phyloP scores from a whole-genome alignment of 2,888 invertebrate genomes.

The Watsonalla binaria region DNA sequence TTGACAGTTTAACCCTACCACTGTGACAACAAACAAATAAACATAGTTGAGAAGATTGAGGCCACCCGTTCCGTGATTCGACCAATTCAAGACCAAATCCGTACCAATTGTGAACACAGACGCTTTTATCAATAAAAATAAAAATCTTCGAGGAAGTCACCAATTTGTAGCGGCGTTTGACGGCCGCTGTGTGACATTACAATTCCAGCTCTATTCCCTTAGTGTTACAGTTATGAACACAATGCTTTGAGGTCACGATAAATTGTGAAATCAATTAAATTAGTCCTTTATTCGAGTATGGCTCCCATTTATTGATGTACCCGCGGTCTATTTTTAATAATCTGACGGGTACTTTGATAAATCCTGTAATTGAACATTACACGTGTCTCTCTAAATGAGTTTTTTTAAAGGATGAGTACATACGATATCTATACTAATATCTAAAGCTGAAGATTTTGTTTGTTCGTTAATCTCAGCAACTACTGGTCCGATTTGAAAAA shows the following conservation, averaged over 20 bases:
- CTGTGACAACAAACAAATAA: too few relatives aligned
- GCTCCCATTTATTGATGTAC: conserved; percentile 34
- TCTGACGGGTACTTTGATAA: conserved; percentile 4
- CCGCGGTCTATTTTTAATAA: conserved; percentile 19
- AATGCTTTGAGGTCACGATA: conserved; percentile 20
- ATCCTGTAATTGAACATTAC: background rate
- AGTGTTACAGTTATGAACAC: conserved; percentile 10
- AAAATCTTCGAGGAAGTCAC: conserved; percentile 71
- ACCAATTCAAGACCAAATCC: conserved; percentile 67
- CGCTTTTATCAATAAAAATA: conserved; percentile 75
- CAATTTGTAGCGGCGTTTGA: conserved; percentile 57
- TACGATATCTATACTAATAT: too few relatives aligned
- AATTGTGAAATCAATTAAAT: conserved; percentile 61
- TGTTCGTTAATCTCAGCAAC: too few relatives aligned
- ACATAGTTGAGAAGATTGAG: conserved; percentile 17
- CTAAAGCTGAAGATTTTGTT: too few relatives aligned
- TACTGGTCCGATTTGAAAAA: too few relatives aligned
- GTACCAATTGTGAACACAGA: conserved; percentile 64
- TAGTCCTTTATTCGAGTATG: conserved; percentile 40
- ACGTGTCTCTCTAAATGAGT: too few relatives aligned
- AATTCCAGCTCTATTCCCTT: conserved; percentile 20
- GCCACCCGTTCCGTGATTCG: conserved; percentile 37
- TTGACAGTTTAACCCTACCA: too few relatives aligned
- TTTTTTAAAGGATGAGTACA: too few relatives aligned
- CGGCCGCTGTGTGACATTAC: conserved; percentile 9